phyloP scores from a whole-genome alignment of 2,888 invertebrate genomes.

The Lithosia quadra region DNA sequence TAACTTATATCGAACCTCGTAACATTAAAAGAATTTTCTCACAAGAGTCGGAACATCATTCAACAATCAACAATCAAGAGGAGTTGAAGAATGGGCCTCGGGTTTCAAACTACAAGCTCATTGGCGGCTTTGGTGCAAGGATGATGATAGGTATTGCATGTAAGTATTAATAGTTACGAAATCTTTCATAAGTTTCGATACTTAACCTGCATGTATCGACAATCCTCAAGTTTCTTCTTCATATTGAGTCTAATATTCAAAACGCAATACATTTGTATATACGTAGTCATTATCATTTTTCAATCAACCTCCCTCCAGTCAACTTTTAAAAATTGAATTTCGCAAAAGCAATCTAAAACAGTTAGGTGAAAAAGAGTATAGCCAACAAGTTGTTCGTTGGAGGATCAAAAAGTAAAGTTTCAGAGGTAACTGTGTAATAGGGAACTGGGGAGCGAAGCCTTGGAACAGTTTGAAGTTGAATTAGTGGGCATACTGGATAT shows the following conservation, averaged over 20 bases:
- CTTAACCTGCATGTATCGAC: not conserved
- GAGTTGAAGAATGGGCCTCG: not conserved
- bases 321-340: slow-evolving; percentile 41
- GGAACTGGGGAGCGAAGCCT: slow-evolving; percentile 37
- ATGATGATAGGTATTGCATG: not conserved
- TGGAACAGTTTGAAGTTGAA: slow-evolving; percentile 15
- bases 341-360: slow-evolving; percentile 54
- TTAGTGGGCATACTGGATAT: slow-evolving; percentile 7
- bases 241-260: not conserved
- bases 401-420: slow-evolving; percentile 55
- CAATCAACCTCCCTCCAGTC: slow-evolving; percentile 11
- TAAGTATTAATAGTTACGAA: not conserved
- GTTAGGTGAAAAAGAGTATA: slow-evolving; percentile 41
- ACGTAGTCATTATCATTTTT: not conserved
- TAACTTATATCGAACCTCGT: no score
- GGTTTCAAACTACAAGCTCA: no score
- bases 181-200: not conserved
- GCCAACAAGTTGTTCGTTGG: slow-evolving; percentile 53
- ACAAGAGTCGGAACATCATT: no score
- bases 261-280: not conserved
- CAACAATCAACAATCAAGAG: no score
- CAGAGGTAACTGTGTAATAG: slow-evolving; percentile 41
- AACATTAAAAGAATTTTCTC: not conserved
- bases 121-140: no score
- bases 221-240: not conserved